Evolutionary conservation across 2,888 invertebrate species (phyloP).

Genomic region (Conchocele bisecta): DNA sequence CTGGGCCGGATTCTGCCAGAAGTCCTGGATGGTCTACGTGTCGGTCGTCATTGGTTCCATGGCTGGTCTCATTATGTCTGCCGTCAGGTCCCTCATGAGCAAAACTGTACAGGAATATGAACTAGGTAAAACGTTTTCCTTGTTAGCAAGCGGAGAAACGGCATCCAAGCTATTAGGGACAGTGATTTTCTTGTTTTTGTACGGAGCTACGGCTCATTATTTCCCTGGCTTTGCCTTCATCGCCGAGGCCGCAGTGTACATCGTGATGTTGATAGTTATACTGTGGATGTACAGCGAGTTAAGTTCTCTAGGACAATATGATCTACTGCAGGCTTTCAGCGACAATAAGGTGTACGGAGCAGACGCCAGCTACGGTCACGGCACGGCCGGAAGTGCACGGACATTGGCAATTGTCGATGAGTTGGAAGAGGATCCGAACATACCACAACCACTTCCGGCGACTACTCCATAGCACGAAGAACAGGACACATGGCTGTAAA

Average conservation of each 20-base stretch:
- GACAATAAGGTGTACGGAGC: conserved; percentile 52
- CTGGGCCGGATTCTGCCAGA: conserved; percentile 74
- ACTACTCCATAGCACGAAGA: conserved; percentile 55
- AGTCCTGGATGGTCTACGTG: conserved; percentile 78
- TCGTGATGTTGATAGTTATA: conserved; percentile 62
- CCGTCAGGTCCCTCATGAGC: conserved; percentile 78
- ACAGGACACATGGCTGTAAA: too few species aligned
- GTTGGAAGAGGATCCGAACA: conserved; percentile 57
- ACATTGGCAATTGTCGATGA: conserved; percentile 63
- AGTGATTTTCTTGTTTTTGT: conserved; percentile 77
- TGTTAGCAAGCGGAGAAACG: conserved; percentile 79
- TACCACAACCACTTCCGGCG: conserved; percentile 62
- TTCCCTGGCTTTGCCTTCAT: conserved; percentile 78
- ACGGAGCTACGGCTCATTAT: conserved; percentile 74
- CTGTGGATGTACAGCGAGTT: conserved; percentile 60
- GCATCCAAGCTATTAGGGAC: conserved; percentile 78
- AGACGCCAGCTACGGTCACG: conserved; percentile 21
- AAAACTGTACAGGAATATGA: conserved; percentile 79
- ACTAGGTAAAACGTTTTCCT: conserved; percentile 79
- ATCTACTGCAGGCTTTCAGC: conserved; percentile 60
- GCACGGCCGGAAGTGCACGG: conserved; percentile 12
- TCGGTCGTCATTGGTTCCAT: conserved; percentile 77
- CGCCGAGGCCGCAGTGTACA: conserved; percentile 71
- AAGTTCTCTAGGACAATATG: conserved; percentile 55
- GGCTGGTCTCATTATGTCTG: conserved; percentile 78